Conservation (phyloP, 2,797 vertebrate genomes). For the Enteromius mattozi region DNA sequence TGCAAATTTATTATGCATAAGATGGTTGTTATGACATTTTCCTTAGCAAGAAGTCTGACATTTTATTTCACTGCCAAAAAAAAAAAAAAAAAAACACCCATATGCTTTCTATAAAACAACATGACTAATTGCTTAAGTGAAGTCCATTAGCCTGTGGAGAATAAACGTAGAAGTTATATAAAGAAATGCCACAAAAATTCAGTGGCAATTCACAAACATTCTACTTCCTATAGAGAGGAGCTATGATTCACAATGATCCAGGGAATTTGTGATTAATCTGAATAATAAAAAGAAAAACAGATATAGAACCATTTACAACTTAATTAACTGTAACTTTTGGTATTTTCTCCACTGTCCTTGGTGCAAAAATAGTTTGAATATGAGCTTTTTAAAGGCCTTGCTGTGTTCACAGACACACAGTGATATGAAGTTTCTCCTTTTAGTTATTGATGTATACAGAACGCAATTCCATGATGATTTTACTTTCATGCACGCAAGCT, state of each 20-base stretch:
- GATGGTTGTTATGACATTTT: neutral
- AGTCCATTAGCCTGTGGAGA: conserved; percentile 23
- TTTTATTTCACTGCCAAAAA: neutral
- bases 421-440: conserved; percentile 4
- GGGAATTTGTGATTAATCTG: neutral
- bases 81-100: neutral
- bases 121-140: conserved; percentile 45
- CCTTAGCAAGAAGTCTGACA: no score
- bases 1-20: neutral
- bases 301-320: neutral
- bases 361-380: neutral
- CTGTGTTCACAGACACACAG: neutral
- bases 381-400: neutral
- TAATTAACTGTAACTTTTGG: neutral
- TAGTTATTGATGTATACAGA: conserved; percentile 5
- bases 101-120: conserved; percentile 9
- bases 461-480: neutral
- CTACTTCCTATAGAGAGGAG: neutral
- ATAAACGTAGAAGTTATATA: conserved; percentile 21
- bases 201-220: conserved; percentile 33
- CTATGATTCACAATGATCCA: conserved; percentile 16
- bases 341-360: neutral
- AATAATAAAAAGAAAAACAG: neutral
- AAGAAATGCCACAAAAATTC: conserved; percentile 20
- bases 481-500: conserved; percentile 4